Evolutionary conservation across 2,113 vertebrate species (phyloP).

Genomic region (Crotalus tigris): DNA sequence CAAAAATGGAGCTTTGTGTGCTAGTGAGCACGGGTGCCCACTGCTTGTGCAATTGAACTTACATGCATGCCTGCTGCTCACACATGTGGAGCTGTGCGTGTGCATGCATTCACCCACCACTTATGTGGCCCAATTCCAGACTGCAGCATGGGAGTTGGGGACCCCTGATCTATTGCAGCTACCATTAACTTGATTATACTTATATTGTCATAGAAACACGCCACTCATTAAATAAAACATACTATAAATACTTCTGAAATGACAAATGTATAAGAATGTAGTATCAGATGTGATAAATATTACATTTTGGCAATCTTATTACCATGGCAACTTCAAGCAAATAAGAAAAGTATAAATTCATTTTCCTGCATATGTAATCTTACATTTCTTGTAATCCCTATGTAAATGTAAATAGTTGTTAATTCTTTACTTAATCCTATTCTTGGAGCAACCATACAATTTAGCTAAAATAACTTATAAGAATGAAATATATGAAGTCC

Average conservation of each 20-base stretch:
- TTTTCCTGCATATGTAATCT: neutral
- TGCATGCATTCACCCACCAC: accelerated
- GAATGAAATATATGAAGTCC: neutral
- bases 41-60: neutral
- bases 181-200: neutral
- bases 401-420: neutral
- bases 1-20: neutral
- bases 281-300: neutral
- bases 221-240: neutral
- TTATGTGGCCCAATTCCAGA: neutral
- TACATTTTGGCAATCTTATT: neutral
- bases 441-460: neutral
- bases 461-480: neutral
- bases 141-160: neutral
- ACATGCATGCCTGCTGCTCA: neutral
- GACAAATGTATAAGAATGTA: neutral
- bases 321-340: neutral
- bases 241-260: neutral
- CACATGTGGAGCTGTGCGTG: neutral
- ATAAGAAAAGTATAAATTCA: neutral
- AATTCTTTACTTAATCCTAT: neutral
- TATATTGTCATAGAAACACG: neutral
- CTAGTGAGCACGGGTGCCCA: neutral
- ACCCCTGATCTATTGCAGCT: neutral
- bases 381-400: accelerated